phyloP scores from a whole-genome alignment of 2,797 vertebrate species.

The Rhadinocentrus ornatus region DNA sequence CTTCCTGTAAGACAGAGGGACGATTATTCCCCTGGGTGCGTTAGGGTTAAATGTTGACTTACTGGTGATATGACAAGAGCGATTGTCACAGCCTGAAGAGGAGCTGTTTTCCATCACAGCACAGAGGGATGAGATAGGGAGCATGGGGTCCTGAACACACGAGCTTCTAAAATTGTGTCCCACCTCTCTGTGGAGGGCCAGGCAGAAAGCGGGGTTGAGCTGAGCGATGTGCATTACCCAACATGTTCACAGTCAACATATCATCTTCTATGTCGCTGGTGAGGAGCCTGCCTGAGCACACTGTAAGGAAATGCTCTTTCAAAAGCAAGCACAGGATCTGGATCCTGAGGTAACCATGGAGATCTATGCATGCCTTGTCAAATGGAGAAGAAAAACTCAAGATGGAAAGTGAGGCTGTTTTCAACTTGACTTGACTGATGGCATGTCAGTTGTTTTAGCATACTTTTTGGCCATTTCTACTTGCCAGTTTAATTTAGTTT shows the following conservation, averaged over 20 bases:
- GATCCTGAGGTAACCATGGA: constrained; percentile 77
- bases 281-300: constrained; percentile 65
- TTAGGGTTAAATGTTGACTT: constrained; percentile 73
- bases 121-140: constrained; percentile 70
- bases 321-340: constrained; percentile 65
- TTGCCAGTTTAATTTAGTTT: constrained; percentile 14
- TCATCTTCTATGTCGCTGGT: constrained; percentile 81
- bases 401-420: constrained; percentile 60
- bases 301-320: constrained; percentile 69
- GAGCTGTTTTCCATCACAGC: constrained; percentile 82
- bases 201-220: constrained; percentile 47
- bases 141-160: constrained; percentile 32
- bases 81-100: constrained; percentile 71
- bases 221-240: constrained; percentile 45
- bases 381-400: constrained; percentile 49
- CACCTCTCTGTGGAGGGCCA: constrained; percentile 49
- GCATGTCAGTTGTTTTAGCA: constrained; percentile 29
- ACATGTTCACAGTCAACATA: constrained; percentile 86
- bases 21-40: constrained; percentile 38
- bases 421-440: constrained; percentile 44
- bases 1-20: constrained; percentile 10
- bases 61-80: constrained; percentile 53
- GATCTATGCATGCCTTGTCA: constrained; percentile 51
- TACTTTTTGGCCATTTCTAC: constrained; percentile 34
- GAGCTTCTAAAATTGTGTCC: constrained; percentile 53